These are phyloP conservation scores for Astropecten irregularis DNA, from an alignment of 53 echinoderm and acorn worm species.

Conservation along the genomic window DNA sequence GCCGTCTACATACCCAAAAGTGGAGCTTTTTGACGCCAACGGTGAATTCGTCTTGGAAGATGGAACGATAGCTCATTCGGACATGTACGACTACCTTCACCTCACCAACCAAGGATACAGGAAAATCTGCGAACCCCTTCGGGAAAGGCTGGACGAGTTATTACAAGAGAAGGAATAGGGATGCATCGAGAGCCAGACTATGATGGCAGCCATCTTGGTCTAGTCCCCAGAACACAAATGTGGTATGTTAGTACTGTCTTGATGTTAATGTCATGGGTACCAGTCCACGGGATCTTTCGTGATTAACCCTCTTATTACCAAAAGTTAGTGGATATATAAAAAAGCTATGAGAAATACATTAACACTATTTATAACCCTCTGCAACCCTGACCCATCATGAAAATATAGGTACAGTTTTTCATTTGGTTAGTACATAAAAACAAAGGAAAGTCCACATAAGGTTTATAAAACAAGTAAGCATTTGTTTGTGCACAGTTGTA, in stretches of 20 bases:
- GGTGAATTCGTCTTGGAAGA: constrained; percentile 70
- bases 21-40: constrained; percentile 68
- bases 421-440: too few species aligned
- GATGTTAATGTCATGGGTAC: neutral
- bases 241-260: neutral
- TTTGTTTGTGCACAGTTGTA: too few species aligned
- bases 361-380: too few species aligned
- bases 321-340: too few species aligned
- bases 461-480: too few species aligned
- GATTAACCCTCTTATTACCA: too few species aligned
- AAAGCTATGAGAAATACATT: too few species aligned
- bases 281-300: too few species aligned
- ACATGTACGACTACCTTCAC: constrained; percentile 91
- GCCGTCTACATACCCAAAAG: constrained; percentile 51
- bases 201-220: constrained; percentile 19
- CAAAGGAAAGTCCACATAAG: too few species aligned
- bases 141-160: constrained; percentile 69
- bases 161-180: constrained; percentile 45
- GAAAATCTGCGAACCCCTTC: constrained; percentile 75
- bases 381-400: too few species aligned
- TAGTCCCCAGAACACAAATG: neutral
- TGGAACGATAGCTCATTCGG: constrained; percentile 76
- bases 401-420: too few species aligned
- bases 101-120: constrained; percentile 79
- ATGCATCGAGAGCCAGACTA: neutral